Conservation (phyloP, 2,797 vertebrate species). For the Pantherophis vulpinus region DNA sequence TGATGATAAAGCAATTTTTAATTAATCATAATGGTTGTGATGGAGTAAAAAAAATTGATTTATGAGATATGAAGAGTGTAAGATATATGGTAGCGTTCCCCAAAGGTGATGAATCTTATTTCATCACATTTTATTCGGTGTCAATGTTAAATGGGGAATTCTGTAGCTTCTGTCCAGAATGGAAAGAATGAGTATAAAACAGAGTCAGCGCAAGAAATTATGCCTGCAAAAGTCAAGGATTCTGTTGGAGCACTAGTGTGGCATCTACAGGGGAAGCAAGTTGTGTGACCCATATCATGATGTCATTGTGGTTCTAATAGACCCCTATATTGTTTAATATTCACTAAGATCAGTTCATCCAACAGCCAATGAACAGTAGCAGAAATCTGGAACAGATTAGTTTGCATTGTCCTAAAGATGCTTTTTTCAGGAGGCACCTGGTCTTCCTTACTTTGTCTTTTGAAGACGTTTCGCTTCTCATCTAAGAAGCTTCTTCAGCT, state of each 20-base stretch:
- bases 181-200: neutral
- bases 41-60: neutral
- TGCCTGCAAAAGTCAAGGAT: neutral
- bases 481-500: too few species aligned
- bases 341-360: neutral
- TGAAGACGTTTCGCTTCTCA: too few species aligned
- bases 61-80: neutral
- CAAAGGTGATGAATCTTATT: neutral
- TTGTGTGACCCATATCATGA: neutral
- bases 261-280: neutral
- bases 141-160: neutral
- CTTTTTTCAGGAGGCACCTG: too few species aligned
- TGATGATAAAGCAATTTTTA: neutral
- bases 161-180: neutral
- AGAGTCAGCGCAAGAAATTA: neutral
- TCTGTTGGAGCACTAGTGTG: neutral
- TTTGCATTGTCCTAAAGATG: neutral
- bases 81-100: neutral
- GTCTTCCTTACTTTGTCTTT: too few species aligned
- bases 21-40: neutral
- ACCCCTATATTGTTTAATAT: neutral
- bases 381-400: neutral
- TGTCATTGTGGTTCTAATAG: neutral
- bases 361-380: neutral
- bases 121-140: neutral